Evolutionary conservation across 2,113 vertebrate genomes (phyloP), one percentile per base, ranked within the genome.

Genomic region (Montifringilla adamsi): DNA sequence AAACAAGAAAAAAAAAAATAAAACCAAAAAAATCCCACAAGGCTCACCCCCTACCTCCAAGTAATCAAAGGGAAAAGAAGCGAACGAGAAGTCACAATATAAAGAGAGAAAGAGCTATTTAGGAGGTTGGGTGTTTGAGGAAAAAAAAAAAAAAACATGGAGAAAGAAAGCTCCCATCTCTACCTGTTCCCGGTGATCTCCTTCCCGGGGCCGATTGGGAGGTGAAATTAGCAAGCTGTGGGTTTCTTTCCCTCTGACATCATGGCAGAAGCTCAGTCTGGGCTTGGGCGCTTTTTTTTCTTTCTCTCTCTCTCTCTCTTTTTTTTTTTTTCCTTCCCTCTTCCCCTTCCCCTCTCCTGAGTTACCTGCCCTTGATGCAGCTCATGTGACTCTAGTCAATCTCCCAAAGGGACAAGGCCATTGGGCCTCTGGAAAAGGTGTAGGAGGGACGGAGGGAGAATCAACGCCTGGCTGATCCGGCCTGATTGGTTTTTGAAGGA

Each of bases 331-430:
- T 14, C 24, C n/a, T 59, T 59, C 64, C 26, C 66, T 83, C 30
- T 75, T 15, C 64, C 72, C 81, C 84, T 85, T 68, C 90, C 82
- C 98, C 97, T 97, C 91, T 87, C 90, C 85, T 69, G 87, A 97
- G 98, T 98, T 99, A 99, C 99, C 99, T 99, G 99, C 97, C 93
- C 96, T 95, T 95, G 97, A 97, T 91, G 97, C 96, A 72, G 97
- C 97, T 97, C 98, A 98, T 97, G 97, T 97, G 97, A 98, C 93
- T 87, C 30, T 60, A 98, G 97, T 95, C 96, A 94, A 97, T 97
- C 95, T 91, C 95, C 90, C 94, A 44, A 26, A 52, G 87, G 92
- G 88, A 59, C 59, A 27, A 94, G 13, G 83, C 94, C 91, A 98
- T 99, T 98, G 98, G 97, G 94, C 97, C 96, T 46, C 94, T 91